These are phyloP conservation scores for Trogon surrucura DNA, from an alignment of 2,113 vertebrate genomes.

Conservation along the genomic window DNA sequence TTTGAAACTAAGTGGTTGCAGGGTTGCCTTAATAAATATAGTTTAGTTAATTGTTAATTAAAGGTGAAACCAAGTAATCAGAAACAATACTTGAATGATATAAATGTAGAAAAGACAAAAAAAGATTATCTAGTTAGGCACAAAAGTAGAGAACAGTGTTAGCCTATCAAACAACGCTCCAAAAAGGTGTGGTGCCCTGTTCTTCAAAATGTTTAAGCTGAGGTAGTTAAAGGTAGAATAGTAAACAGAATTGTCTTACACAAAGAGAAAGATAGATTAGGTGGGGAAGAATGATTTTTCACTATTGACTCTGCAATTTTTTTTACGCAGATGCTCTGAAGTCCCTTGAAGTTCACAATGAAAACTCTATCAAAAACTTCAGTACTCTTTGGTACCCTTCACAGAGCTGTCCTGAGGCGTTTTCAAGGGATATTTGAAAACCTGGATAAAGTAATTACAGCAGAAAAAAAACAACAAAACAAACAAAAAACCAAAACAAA, in stretches of 20 bases:
- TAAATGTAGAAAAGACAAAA: not conserved
- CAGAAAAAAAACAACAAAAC: not conserved
- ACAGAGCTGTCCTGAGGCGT: not conserved
- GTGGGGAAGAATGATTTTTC: not conserved
- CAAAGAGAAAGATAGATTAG: not conserved
- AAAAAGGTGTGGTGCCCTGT: not conserved
- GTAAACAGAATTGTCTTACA: not conserved
- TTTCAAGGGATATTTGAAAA: not conserved
- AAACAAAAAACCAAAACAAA: too few species aligned
- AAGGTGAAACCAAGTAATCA: not conserved
- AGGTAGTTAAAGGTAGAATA: not conserved
- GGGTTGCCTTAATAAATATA: not conserved
- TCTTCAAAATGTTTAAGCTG: not conserved
- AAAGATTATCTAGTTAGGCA: not conserved
- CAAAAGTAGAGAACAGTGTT: not conserved
- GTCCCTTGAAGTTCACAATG: not conserved
- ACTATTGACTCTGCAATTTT: not conserved
- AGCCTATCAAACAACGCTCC: not conserved
- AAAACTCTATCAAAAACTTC: not conserved
- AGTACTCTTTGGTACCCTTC: not conserved
- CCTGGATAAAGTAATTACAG: not conserved
- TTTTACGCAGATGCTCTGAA: not conserved
- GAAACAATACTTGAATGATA: not conserved
- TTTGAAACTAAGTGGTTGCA: not conserved
- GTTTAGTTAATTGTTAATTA: not conserved